Evolutionary conservation across 2,113 vertebrate species (phyloP).

Genomic region (human (Homo sapiens)): GRCh38 chr6:10218501-10219000

Average conservation of each 20-base stretch:
- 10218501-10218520: background rate
- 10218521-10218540: background rate
- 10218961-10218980: fast-evolving
- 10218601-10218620: background rate
- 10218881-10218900: background rate
- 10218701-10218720: background rate
- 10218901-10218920: background rate
- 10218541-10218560: fast-evolving
- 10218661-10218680: background rate
- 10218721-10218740: background rate
- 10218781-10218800: background rate
- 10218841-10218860: background rate
- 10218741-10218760: background rate
- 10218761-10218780: background rate
- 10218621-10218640: background rate
- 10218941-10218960: background rate
- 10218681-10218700: background rate
- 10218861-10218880: background rate
- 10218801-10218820: background rate
- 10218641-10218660: background rate
- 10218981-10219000: background rate
- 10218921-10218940: background rate
- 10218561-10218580: background rate
- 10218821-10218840: background rate
- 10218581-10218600: background rate